Conservation (phyloP, 1,140 invertebrate genomes). For the Drosophila lacteicornis region DNA sequence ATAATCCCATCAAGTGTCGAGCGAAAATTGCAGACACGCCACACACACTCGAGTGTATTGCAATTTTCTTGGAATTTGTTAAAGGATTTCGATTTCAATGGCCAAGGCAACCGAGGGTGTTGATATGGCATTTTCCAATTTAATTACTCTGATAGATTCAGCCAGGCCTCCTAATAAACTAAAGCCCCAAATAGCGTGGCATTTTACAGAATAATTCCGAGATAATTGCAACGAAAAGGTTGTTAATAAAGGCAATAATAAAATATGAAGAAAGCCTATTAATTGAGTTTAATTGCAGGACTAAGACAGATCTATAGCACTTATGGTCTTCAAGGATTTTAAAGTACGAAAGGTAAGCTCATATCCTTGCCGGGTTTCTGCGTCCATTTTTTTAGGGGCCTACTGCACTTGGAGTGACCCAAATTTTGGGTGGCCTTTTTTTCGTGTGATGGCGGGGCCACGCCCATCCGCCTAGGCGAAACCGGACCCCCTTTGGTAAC, state of each 20-base stretch:
- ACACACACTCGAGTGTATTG: slow-evolving; percentile 20
- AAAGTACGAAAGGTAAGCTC: slow-evolving; percentile 14
- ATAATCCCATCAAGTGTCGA: slow-evolving; percentile 50
- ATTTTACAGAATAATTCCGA: background rate
- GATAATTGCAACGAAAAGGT: too few species aligned
- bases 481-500: background rate
- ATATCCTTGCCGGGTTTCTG: background rate
- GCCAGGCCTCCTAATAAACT: background rate
- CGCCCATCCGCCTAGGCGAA: slow-evolving; percentile 6
- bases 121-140: slow-evolving; percentile 14
- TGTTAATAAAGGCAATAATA: background rate
- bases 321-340: background rate
- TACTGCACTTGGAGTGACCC: slow-evolving; percentile 66
- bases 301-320: too few species aligned
- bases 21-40: slow-evolving; percentile 12
- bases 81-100: slow-evolving; percentile 27
- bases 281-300: background rate
- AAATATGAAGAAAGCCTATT: background rate
- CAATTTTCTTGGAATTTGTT: slow-evolving; percentile 41
- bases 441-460: slow-evolving; percentile 5
- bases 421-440: slow-evolving; percentile 42
- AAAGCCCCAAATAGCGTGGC: background rate
- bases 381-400: slow-evolving; percentile 2
- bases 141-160: background rate
- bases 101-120: background rate